phyloP scores from a whole-genome alignment of 1,140 invertebrate species.

The Sminthurides bifidus region DNA sequence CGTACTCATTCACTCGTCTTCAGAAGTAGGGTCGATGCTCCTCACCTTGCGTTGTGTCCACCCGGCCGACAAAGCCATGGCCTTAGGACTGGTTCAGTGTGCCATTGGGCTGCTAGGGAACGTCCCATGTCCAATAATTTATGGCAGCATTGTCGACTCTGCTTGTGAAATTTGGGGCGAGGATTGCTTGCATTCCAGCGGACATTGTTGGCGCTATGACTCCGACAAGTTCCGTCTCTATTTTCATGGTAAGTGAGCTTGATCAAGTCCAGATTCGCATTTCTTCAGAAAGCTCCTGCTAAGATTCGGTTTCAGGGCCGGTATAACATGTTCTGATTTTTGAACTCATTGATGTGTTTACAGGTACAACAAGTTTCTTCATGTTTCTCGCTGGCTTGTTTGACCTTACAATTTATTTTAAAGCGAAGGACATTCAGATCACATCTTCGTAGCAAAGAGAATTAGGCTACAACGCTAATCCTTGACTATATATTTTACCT shows the following conservation, averaged over 20 bases:
- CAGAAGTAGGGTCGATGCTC: constrained; percentile 48
- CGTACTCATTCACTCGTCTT: constrained; percentile 78
- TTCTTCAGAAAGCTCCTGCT: neutral
- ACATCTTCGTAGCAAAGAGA: too few relatives aligned
- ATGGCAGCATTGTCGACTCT: constrained; percentile 80
- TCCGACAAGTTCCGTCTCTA: constrained; percentile 66
- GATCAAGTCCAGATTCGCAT: neutral
- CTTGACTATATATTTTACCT: too few relatives aligned
- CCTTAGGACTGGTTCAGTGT: constrained; percentile 81
- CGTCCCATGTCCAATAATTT: constrained; percentile 83
- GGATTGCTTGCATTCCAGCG: constrained; percentile 10
- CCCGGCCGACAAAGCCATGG: constrained; percentile 85
- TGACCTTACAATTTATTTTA: constrained; percentile 68
- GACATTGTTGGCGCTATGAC: constrained; percentile 68
- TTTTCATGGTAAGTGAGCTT: constrained; percentile 59
- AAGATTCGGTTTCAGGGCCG: neutral
- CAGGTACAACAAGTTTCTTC: constrained; percentile 67
- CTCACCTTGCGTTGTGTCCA: constrained; percentile 81
- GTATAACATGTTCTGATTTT: constrained; percentile 6
- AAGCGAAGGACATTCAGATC: constrained; percentile 54
- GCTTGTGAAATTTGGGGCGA: constrained; percentile 78
- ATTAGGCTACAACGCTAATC: too few relatives aligned
- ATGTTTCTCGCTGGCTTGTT: constrained; percentile 68
- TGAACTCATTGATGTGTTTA: constrained; percentile 19
- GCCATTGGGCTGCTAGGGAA: constrained; percentile 85